These are phyloP conservation scores for Irena cyanogastra DNA, from an alignment of 2,113 vertebrate species.

Conservation along the genomic window DNA sequence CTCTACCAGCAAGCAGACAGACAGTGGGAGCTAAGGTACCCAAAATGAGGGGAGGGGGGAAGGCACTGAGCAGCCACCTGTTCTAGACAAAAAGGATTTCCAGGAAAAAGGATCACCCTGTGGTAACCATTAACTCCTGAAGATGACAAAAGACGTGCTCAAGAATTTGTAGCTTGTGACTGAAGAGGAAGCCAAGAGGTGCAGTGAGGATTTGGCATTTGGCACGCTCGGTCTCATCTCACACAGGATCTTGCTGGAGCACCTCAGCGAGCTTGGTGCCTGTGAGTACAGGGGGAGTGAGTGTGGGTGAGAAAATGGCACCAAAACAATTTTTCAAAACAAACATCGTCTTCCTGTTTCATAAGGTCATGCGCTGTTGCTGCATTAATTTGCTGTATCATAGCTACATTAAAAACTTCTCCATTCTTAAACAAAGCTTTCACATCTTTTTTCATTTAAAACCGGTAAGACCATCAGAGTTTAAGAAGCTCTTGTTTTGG, in stretches of 20 bases:
- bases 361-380: background rate
- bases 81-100: background rate
- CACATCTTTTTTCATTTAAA: background rate
- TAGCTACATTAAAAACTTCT: background rate
- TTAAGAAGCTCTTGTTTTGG: background rate
- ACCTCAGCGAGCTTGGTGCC: rapidly evolving
- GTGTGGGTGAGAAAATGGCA: rapidly evolving
- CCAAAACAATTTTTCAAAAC: rapidly evolving
- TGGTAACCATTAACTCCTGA: background rate
- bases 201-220: background rate
- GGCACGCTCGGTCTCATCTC: background rate
- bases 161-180: background rate
- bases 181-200: background rate
- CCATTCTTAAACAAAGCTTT: background rate
- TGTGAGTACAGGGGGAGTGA: background rate
- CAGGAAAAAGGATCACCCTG: background rate
- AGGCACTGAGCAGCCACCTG: background rate
- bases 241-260: background rate
- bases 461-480: background rate
- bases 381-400: background rate
- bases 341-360: background rate
- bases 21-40: background rate
- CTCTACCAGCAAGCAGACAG: background rate
- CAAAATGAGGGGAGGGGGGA: background rate
- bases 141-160: background rate